Evolutionary conservation across 2,113 vertebrate species (phyloP).

Genomic region (Lepus timidus): DNA sequence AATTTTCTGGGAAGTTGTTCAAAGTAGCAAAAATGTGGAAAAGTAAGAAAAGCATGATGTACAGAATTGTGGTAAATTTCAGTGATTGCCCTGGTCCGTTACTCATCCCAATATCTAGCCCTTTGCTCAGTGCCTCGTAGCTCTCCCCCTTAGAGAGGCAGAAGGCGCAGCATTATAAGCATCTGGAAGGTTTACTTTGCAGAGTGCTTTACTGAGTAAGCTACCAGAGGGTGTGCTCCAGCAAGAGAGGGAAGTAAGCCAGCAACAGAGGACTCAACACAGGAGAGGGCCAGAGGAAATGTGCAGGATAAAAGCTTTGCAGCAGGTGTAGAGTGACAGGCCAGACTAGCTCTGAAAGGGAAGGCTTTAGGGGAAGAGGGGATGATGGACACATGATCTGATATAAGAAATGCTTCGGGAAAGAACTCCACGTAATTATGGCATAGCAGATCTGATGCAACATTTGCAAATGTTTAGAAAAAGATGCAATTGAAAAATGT

Average conservation of each 20-base stretch:
- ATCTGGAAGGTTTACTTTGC: slow-evolving; percentile 21
- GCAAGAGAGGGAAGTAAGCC: neutral
- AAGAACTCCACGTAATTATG: neutral
- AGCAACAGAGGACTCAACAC: neutral
- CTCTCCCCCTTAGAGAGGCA: neutral
- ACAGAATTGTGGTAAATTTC: neutral
- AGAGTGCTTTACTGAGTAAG: neutral
- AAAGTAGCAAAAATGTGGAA: neutral
- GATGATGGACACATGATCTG: neutral
- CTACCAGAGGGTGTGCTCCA: neutral
- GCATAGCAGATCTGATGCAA: neutral
- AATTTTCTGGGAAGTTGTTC: neutral
- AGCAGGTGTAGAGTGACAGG: neutral
- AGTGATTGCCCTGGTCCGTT: neutral
- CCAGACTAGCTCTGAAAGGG: neutral
- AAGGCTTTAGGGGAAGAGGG: neutral
- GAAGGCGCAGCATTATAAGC: neutral
- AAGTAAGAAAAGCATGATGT: neutral
- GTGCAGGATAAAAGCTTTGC: neutral
- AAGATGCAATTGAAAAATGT: neutral
- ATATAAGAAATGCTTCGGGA: neutral
- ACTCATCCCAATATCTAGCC: neutral
- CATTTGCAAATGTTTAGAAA: neutral
- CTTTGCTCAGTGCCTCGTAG: neutral
- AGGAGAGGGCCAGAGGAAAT: neutral